Conservation (phyloP, 2,113 vertebrate species). For the Crotophaga sulcirostris region DNA sequence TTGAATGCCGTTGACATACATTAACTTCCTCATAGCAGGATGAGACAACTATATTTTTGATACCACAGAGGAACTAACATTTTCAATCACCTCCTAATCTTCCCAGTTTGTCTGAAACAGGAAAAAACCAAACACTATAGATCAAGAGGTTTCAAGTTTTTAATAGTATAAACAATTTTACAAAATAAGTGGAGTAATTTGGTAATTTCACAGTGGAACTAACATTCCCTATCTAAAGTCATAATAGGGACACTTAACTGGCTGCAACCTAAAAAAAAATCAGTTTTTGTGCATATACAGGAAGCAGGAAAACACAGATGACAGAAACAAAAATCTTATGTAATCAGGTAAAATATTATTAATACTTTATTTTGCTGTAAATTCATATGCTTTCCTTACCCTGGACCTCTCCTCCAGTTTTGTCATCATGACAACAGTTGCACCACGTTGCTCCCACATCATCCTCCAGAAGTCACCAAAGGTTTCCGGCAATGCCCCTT, state of each 20-base stretch:
- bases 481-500: constrained; percentile 93
- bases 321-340: not conserved
- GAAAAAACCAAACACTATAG: not conserved
- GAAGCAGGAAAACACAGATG: not conserved
- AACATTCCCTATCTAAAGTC: not conserved
- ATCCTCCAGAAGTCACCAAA: constrained; percentile 99
- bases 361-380: not conserved
- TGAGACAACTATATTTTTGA: not conserved
- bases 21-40: not conserved
- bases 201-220: not conserved
- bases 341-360: not conserved
- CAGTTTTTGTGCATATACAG: not conserved
- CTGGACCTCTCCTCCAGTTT: constrained; percentile 96
- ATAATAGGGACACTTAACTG: not conserved
- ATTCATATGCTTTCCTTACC: constrained; percentile 75
- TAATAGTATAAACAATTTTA: not conserved
- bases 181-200: not conserved
- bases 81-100: not conserved
- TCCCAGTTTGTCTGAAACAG: not conserved
- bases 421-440: constrained; percentile 98
- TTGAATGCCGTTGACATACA: not conserved
- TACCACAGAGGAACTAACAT: not conserved
- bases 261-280: not conserved
- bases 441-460: constrained; percentile 98
- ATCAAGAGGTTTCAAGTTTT: not conserved